These are phyloP conservation scores for Mythimna loreyi DNA, from an alignment of 2,888 invertebrate genomes.

Conservation along the genomic window DNA sequence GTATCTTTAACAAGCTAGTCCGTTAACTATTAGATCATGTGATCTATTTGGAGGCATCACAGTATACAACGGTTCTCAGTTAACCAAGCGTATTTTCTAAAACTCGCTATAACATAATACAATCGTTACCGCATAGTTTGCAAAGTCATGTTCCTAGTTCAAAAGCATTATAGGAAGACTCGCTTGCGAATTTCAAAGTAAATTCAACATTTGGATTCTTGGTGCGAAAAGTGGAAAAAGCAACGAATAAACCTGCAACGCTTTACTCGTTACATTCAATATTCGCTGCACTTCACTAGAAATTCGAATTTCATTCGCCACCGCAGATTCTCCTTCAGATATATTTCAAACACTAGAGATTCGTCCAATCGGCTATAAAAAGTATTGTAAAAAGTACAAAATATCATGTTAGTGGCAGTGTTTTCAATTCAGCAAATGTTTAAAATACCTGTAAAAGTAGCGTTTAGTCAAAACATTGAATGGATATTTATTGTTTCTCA, in stretches of 20 bases:
- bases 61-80: no score
- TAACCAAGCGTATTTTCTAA: slow-evolving; percentile 13
- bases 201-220: slow-evolving; percentile 54
- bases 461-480: no score
- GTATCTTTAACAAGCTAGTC: no score
- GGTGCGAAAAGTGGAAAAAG: slow-evolving; percentile 54
- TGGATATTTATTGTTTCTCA: no score
- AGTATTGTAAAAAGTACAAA: slow-evolving; percentile 66
- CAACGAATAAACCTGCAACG: slow-evolving; percentile 58
- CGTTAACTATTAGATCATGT: no score
- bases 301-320: slow-evolving; percentile 64
- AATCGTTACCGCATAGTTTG: slow-evolving; percentile 11
- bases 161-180: slow-evolving; percentile 24
- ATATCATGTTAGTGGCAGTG: slow-evolving; percentile 47
- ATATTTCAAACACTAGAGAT: slow-evolving; percentile 69
- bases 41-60: no score
- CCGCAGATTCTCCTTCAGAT: slow-evolving; percentile 63
- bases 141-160: slow-evolving; percentile 19
- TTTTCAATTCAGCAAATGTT: slow-evolving; percentile 16
- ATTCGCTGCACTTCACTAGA: slow-evolving; percentile 62
- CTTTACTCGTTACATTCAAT: slow-evolving; percentile 63
- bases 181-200: slow-evolving; percentile 40
- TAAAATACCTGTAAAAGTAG: slow-evolving; percentile 16
- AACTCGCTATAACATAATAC: slow-evolving; percentile 10
- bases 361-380: slow-evolving; percentile 66